Conservation (phyloP, 2,797 vertebrate genomes). For the Scarus forsteni region DNA sequence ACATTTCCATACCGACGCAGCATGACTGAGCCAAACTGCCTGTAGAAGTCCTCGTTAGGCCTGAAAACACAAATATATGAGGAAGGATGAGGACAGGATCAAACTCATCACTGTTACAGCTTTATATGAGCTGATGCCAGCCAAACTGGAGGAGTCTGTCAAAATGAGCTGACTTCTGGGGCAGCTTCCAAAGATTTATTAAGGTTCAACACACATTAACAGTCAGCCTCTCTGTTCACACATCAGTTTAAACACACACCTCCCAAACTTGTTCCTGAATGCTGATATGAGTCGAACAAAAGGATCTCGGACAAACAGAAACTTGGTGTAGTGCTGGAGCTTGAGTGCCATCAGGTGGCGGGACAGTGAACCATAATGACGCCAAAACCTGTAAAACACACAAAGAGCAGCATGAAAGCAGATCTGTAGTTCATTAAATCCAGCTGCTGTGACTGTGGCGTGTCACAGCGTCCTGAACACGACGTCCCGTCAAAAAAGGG, state of each 20-base stretch:
- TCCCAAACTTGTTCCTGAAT: slow-evolving; percentile 93
- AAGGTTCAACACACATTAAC: neutral
- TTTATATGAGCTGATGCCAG: too few relatives aligned
- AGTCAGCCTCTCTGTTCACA: neutral
- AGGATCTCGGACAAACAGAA: slow-evolving; percentile 95
- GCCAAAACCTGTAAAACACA: slow-evolving; percentile 88
- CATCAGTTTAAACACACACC: slow-evolving; percentile 47
- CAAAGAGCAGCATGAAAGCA: slow-evolving; percentile 1
- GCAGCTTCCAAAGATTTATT: neutral
- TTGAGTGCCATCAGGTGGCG: slow-evolving; percentile 93
- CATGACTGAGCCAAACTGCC: slow-evolving; percentile 88
- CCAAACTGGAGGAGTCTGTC: too few relatives aligned
- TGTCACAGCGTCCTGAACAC: neutral
- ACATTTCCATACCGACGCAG: slow-evolving; percentile 87
- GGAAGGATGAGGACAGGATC: neutral
- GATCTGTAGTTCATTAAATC: neutral
- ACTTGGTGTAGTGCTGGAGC: slow-evolving; percentile 95
- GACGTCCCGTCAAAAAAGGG: neutral
- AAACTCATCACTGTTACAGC: too few relatives aligned
- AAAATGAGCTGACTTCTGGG: too few relatives aligned
- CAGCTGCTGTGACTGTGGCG: neutral
- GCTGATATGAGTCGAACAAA: slow-evolving; percentile 97
- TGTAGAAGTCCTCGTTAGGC: slow-evolving; percentile 92
- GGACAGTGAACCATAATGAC: slow-evolving; percentile 89
- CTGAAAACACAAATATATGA: slow-evolving; percentile 51